Percentiles rank a stretch among this genome's conserved stretches.
These are phyloP conservation scores for Coelopa pilipes DNA, from an alignment of 2,888 invertebrate species.

Conservation along the genomic window DNA sequence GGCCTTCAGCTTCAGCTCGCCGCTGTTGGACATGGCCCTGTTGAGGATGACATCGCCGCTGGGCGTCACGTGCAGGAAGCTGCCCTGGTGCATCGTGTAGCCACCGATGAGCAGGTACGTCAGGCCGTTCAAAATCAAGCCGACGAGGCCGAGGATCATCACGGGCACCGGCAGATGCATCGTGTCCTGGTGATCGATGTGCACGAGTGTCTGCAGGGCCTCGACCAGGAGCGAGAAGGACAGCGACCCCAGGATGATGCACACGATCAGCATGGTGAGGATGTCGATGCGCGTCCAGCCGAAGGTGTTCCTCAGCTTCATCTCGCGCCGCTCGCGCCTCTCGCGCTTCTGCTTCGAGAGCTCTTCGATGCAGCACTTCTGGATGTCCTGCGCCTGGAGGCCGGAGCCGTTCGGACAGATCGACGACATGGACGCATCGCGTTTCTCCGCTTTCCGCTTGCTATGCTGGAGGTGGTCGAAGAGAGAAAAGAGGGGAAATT, in stretches of 20 bases:
- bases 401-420: not conserved
- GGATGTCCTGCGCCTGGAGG: not conserved
- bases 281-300: constrained; percentile 93
- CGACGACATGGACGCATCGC: not conserved
- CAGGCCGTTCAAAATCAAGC: constrained; percentile 79
- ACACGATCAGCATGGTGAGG: constrained; percentile 83
- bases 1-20: constrained; percentile 54
- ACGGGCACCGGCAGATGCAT: constrained; percentile 82
- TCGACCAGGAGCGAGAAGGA: constrained; percentile 85
- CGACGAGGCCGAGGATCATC: constrained; percentile 76
- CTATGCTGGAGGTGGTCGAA: constrained; percentile 63
- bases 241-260: constrained; percentile 84
- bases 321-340: constrained; percentile 69
- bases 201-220: constrained; percentile 82
- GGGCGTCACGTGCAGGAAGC: constrained; percentile 74
- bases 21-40: constrained; percentile 60
- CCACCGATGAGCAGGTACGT: constrained; percentile 86
- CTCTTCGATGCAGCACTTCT: constrained; percentile 6
- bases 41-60: constrained; percentile 74
- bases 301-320: constrained; percentile 83
- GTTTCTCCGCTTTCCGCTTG: constrained; percentile 40
- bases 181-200: constrained; percentile 77
- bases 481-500: no score
- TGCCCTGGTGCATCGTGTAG: constrained; percentile 78
- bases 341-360: constrained; percentile 47